Conservation (phyloP, 2,113 vertebrate genomes). For the Brachionichthys hirsutus region DNA sequence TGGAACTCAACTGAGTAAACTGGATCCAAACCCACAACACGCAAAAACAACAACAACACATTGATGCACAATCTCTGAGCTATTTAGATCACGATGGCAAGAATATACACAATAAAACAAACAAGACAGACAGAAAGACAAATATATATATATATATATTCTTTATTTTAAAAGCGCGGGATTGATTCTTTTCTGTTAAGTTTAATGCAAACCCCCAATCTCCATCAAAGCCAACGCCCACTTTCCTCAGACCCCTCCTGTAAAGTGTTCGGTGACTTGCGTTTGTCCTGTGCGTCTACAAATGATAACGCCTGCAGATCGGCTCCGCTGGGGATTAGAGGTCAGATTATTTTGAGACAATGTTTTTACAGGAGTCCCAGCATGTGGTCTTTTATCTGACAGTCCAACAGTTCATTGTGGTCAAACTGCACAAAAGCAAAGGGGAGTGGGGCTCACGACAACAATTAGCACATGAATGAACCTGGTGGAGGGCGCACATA, state of each 20-base stretch:
- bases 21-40: too few relatives aligned
- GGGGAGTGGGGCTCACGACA: conserved; percentile 66
- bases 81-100: too few relatives aligned
- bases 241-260: conserved; percentile 19
- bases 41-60: too few relatives aligned
- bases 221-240: conserved; percentile 6
- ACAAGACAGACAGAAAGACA: too few relatives aligned
- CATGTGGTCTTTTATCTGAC: conserved; percentile 77
- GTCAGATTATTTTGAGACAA: conserved; percentile 61
- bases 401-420: conserved; percentile 73
- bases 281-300: conserved; percentile 53
- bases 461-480: conserved; percentile 82
- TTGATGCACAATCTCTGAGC: too few relatives aligned
- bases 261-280: conserved; percentile 30
- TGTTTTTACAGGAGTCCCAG: conserved; percentile 69
- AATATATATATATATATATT: too few relatives aligned
- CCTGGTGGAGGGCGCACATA: conserved; percentile 51
- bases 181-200: conserved; percentile 12
- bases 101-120: too few relatives aligned
- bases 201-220: conserved; percentile 19
- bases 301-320: conserved; percentile 65
- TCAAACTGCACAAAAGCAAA: conserved; percentile 77
- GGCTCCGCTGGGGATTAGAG: conserved; percentile 64
- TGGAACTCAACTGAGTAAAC: not conserved
- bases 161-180: too few relatives aligned